Evolutionary conservation across 2,888 invertebrate genomes (phyloP).

Genomic region (Melipona beecheii): DNA sequence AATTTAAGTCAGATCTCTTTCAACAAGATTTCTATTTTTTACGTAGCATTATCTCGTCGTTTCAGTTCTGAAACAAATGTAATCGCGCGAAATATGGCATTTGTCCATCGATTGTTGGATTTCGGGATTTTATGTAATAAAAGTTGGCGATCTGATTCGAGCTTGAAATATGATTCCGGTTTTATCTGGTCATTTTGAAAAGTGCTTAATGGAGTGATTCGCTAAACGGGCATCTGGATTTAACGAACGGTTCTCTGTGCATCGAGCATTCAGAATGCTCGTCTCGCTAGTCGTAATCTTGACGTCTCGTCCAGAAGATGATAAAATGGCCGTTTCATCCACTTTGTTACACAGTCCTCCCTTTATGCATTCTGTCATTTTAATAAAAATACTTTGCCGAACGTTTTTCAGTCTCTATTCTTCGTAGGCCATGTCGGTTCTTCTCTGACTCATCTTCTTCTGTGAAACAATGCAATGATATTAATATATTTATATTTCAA

Average conservation of each 20-base stretch:
- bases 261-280: background rate
- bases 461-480: too few species aligned
- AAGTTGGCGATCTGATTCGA: background rate
- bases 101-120: background rate
- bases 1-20: too few species aligned
- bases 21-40: too few species aligned
- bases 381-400: background rate
- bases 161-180: background rate
- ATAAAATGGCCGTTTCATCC: constrained; percentile 3
- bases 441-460: too few species aligned
- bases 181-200: background rate
- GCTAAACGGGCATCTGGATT: background rate
- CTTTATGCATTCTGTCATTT: constrained; percentile 5
- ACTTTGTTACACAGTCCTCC: background rate
- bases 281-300: constrained; percentile 1
- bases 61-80: too few species aligned
- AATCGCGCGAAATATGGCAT: background rate
- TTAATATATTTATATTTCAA: too few species aligned
- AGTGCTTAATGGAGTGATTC: background rate
- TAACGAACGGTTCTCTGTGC: background rate
- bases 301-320: background rate
- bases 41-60: too few species aligned
- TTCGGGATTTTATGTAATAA: background rate
- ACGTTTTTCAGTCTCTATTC: background rate
- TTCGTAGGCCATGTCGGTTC: background rate